Base-by-base conservation (phyloP, 2,888 invertebrate species). In the Drosophila prolongata region DNA sequence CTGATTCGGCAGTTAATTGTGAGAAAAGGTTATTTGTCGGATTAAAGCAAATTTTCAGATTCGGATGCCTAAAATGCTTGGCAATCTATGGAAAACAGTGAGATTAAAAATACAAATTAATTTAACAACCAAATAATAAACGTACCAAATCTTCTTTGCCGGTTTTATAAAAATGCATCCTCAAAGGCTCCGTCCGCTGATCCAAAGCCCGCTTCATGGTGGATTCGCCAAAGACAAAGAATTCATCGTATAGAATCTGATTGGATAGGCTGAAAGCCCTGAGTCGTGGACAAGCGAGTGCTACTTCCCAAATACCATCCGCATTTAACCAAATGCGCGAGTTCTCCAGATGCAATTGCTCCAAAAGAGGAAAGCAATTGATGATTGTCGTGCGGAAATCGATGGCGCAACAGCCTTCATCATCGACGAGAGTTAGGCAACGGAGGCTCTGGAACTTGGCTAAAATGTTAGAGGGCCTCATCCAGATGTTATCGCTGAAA, bases 321-420 rank as follows among this genome's bases (percentile, higher is more conserved):
- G 62, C 71, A 34, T 19, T 69, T 8, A 30, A 14, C 54, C 60
- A 54, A 3, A 70, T 55, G 6, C 49, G 35, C 4, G 69, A 27
- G 8, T 69, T 69, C 9, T 40, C 49, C 14, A 70, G 8, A 56
- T 71, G 62, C 10, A 71, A n/a, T 53, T 62, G 35, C 30, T 62
- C 62, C 52, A 71, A 14, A 0, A 11, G 62, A 0, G 70, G 61
- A 16, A 70, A 70, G 19, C 50, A 40, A 1, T 46, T 27, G 9
- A 56, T 14, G 3, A 55, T 8, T 30, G 30, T 37, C 11, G 24
- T 13, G 19, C 44, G 27, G 8, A 71, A 38, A 6, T 43, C 42
- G 10, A 16, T n/a, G 30, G 19, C 49, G 27, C n/a, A 40, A 47
- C 69, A 60, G 4, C 69, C 69, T 35, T 69, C 49, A 42, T 69